These are phyloP conservation scores for Malurus cyaneus DNA, from an alignment of 2,113 vertebrate species.

Conservation along the genomic window DNA sequence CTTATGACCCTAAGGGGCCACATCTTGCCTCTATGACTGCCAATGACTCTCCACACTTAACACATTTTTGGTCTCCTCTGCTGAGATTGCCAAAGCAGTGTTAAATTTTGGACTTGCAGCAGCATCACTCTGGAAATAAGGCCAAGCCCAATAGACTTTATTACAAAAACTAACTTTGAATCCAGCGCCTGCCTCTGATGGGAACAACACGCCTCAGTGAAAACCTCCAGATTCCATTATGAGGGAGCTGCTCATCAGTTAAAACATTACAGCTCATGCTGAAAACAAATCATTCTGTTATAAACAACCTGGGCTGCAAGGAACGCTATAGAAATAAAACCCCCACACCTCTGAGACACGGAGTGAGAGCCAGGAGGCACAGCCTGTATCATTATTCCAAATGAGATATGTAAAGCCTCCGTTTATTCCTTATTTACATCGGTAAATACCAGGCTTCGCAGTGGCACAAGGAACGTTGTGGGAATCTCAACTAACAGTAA, in stretches of 20 bases:
- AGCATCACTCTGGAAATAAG: not conserved
- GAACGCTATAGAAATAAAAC: not conserved
- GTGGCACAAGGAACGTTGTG: not conserved
- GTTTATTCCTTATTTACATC: conserved; percentile 30
- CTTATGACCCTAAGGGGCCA: not conserved
- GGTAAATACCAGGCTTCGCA: not conserved
- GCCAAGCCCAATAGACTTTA: not conserved
- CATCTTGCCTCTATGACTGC: not conserved
- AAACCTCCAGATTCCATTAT: conserved; percentile 3
- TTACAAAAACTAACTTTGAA: not conserved
- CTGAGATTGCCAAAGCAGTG: not conserved
- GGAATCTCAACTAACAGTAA: conserved; percentile 37
- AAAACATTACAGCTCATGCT: not conserved
- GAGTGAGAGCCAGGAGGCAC: not conserved
- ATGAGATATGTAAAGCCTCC: not conserved
- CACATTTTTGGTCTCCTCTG: not conserved
- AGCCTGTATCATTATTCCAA: conserved; percentile 19
- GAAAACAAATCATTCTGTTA: conserved; percentile 12
- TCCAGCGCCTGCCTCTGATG: not conserved
- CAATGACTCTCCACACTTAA: accelerated
- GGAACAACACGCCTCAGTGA: not conserved
- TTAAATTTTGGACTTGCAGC: not conserved
- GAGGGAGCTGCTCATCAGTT: not conserved
- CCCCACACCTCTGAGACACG: not conserved
- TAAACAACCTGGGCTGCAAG: conserved; percentile 24